Base-by-base conservation (phyloP, 2,113 vertebrate genomes). In the Apodemus speciosus region DNA sequence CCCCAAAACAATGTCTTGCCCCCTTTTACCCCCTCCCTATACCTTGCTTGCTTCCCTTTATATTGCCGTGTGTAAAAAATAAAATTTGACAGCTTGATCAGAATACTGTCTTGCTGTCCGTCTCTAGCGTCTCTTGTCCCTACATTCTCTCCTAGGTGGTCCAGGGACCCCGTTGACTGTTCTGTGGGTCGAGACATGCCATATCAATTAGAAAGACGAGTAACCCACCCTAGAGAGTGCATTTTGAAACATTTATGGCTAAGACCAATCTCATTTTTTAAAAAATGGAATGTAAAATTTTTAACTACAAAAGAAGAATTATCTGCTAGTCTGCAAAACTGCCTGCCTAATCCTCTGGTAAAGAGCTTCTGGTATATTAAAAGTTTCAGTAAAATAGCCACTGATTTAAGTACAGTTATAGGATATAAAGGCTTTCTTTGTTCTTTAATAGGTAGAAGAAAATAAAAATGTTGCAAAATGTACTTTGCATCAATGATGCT, bases 211-310 rank as follows among this genome's bases (percentile, higher is more conserved):
- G 30, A n/a, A 73, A 68, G 71, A 85, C 85, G 2, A 25, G 60
- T 27, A 94, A 90, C 11, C 23, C 69, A 43, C 40, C 25, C 88
- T 40, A 43, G 3, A 85, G 62, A 83, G 71, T 58, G 20, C 43
- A 76, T 60, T 40, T 89, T 49, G 89, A 94, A 92, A 69, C 49
- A 90, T 27, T 76, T 85, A 66, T 6, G 66, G 30, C n/a, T 94
- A 23, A 93, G 40, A 62, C 20, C 23, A 86, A 86, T 43, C 16
- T 95, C 69, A 94, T 58, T 85, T 85, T 85, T 81, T 62, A 62
- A 91, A 89, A 81, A 91, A 88, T 85, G 51, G 58, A 95, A 85
- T 94, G 46, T 85, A 58, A 91, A 94, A 80, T 43, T 60, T 5
- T 81, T 75, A 91, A 77, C 91, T 90, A 81, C 6, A 91, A 89